Evolutionary conservation across 2,113 vertebrate genomes (phyloP).

Genomic region (Dipodomys stephensi): DNA sequence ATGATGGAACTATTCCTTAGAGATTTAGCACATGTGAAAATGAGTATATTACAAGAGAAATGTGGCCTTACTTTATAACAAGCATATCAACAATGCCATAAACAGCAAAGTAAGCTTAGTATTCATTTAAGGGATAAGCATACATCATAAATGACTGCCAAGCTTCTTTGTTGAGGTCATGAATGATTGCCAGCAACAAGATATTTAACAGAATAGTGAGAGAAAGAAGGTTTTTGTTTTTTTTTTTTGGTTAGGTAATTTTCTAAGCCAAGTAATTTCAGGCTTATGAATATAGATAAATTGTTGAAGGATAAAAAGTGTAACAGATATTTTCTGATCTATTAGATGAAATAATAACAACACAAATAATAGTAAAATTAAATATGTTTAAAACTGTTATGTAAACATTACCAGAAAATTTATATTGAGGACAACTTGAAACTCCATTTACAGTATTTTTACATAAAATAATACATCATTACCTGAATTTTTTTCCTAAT

Average conservation of each 20-base stretch:
- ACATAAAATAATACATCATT: background rate
- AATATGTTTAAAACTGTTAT: constrained; percentile 9
- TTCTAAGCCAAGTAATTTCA: background rate
- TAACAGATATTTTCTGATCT: background rate
- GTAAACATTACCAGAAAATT: background rate
- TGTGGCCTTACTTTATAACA: background rate
- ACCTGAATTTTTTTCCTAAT: background rate
- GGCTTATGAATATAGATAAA: background rate
- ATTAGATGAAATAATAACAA: background rate
- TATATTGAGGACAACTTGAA: background rate
- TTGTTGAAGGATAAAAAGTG: background rate
- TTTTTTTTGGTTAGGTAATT: background rate
- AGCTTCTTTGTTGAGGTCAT: background rate
- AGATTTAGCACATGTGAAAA: background rate
- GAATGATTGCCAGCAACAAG: background rate
- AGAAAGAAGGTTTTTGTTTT: background rate
- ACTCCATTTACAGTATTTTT: background rate
- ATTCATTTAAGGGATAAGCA: background rate
- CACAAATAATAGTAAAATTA: background rate
- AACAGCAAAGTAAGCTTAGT: background rate
- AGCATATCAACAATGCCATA: background rate
- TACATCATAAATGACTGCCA: background rate
- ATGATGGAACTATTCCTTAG: background rate
- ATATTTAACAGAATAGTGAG: background rate
- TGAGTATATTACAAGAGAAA: background rate